Evolutionary conservation across 2,797 vertebrate species (phyloP).

Genomic region (Eupleurogrammus muticus): DNA sequence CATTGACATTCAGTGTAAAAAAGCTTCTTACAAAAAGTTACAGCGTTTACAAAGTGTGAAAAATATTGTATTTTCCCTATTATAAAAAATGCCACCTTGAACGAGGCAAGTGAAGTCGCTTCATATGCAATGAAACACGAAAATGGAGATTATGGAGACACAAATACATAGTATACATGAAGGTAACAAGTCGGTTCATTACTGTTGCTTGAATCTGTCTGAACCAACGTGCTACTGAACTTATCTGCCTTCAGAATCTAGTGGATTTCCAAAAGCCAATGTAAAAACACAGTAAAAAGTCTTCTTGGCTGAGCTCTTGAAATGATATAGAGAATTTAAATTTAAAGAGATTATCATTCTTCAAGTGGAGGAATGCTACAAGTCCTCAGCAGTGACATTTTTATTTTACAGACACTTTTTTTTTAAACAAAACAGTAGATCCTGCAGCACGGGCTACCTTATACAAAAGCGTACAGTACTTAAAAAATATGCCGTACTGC

Average conservation of each 20-base stretch:
- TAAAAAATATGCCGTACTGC: conserved; percentile 1
- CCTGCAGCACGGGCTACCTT: conserved; percentile 45
- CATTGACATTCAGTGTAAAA: conserved; percentile 75
- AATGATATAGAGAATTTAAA: conserved; percentile 27
- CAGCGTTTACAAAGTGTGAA: conserved; percentile 91
- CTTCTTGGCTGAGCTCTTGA: conserved; percentile 37
- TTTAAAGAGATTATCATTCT: conserved; percentile 33
- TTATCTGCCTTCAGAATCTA: conserved; percentile 32
- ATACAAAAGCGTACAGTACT: conserved; percentile 25
- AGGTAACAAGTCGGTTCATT: conserved; percentile 35
- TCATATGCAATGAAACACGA: conserved; percentile 77
- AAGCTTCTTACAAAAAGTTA: conserved; percentile 88
- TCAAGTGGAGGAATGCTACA: conserved; percentile 57
- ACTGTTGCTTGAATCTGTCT: conserved; percentile 19
- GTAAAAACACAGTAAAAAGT: conserved; percentile 40
- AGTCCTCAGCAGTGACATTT: conserved; percentile 38
- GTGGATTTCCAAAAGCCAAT: conserved; percentile 36
- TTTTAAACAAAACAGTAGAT: conserved; percentile 40
- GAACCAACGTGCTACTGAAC: conserved; percentile 65
- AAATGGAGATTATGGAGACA: conserved; percentile 38
- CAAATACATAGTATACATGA: conserved; percentile 39
- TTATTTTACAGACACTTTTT: conserved; percentile 38
- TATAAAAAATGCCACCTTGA: conserved; percentile 95
- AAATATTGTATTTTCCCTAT: conserved; percentile 84
- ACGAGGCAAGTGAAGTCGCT: conserved; percentile 90